Evolutionary conservation across 2,797 vertebrate genomes (phyloP).

Genomic region (Tenualosa thibaudeaui): DNA sequence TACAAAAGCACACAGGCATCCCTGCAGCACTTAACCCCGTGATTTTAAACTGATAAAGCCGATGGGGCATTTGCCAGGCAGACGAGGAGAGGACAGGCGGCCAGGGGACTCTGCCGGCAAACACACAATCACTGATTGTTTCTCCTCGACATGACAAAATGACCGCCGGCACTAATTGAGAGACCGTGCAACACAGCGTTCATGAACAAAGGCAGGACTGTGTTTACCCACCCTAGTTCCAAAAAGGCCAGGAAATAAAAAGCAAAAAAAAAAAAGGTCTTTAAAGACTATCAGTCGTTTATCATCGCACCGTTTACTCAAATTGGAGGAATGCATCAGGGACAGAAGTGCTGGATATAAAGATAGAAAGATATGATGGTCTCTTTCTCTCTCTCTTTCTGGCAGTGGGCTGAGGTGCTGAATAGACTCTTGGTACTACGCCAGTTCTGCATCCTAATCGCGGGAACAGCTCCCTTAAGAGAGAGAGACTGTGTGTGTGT

Average conservation of each 20-base stretch:
- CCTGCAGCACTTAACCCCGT: constrained; percentile 2
- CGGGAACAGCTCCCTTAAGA: constrained; percentile 14
- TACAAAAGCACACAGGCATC: neutral
- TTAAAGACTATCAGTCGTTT: neutral
- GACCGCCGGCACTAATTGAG: constrained; percentile 44
- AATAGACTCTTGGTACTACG: constrained; percentile 63
- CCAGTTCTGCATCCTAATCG: constrained; percentile 68
- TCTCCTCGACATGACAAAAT: constrained; percentile 24
- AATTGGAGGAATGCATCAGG: neutral
- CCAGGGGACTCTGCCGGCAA: neutral
- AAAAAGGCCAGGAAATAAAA: constrained; percentile 12
- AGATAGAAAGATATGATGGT: constrained; percentile 44
- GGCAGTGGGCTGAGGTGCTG: constrained; percentile 65
- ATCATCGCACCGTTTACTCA: neutral
- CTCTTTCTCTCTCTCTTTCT: constrained; percentile 52
- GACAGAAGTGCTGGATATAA: neutral
- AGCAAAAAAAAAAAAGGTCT: neutral
- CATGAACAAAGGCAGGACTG: constrained; percentile 43
- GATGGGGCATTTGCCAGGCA: neutral
- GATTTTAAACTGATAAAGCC: constrained; percentile 10
- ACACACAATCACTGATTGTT: constrained; percentile 33
- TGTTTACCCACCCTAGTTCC: constrained; percentile 22
- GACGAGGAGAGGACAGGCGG: neutral
- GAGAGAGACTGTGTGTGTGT: neutral
- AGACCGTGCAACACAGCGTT: constrained; percentile 33